Evolutionary conservation across 1,140 invertebrate species (phyloP).

Genomic region (honey bee (Apis mellifera)): Amel_HAv3.1 CM009931.2:13633501-13634000

Average conservation of each 20-base stretch:
- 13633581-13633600: background rate
- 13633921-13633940: no score
- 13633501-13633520: slow-evolving; percentile 10
- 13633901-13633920: no score
- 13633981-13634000: no score
- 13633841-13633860: no score
- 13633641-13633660: background rate
- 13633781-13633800: no score
- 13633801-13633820: no score
- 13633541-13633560: slow-evolving; percentile 23
- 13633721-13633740: background rate
- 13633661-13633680: background rate
- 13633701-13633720: background rate
- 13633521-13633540: background rate
- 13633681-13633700: background rate
- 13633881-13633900: no score
- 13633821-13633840: no score
- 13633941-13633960: no score
- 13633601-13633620: background rate
- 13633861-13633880: no score
- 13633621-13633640: no score
- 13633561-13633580: slow-evolving; percentile 31
- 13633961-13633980: no score
- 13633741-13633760: background rate
- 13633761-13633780: background rate